phyloP scores from a whole-genome alignment of 2,113 vertebrate genomes.

The Stomatorhinus ivindoensis region DNA sequence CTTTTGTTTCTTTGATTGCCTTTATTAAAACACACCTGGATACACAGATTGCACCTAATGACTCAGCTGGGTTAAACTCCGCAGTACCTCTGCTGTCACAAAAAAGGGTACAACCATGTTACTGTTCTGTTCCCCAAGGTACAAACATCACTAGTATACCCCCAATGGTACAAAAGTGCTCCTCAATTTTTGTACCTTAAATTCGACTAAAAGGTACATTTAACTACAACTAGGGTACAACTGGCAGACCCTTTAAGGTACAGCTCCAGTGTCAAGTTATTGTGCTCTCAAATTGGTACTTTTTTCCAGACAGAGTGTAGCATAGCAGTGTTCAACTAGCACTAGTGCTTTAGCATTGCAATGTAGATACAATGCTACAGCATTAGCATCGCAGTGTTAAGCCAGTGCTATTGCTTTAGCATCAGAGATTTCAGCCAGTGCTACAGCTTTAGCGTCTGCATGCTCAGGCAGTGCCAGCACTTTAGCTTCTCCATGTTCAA shows the following conservation, averaged over 20 bases:
- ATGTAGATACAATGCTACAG: neutral
- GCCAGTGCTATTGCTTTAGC: neutral
- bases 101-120: neutral
- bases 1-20: neutral
- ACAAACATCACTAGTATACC: neutral
- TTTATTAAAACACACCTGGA: neutral
- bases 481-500: too few species aligned
- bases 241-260: neutral
- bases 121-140: neutral
- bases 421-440: neutral
- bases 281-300: neutral
- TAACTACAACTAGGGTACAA: neutral
- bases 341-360: neutral
- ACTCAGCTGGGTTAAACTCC: neutral
- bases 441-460: too few species aligned
- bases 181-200: too few species aligned
- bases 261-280: neutral
- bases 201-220: too few species aligned
- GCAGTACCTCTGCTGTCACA: neutral
- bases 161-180: too few species aligned
- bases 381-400: neutral
- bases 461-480: neutral
- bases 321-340: neutral
- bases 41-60: neutral
- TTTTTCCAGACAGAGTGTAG: neutral